phyloP scores from a whole-genome alignment of 2,888 invertebrate species.

The Drosophila merina region DNA sequence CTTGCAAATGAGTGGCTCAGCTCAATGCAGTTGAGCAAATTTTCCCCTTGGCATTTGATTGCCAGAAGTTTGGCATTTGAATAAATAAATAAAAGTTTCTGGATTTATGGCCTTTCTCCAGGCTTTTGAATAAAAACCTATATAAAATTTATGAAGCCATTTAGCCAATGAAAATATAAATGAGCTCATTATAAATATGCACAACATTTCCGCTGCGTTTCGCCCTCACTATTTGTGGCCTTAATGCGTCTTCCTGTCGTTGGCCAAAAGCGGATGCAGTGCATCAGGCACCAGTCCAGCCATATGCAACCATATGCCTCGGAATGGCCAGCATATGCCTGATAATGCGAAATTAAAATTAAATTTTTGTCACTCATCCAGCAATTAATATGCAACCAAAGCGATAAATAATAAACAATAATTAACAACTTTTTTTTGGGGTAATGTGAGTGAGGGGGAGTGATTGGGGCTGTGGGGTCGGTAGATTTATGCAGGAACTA shows the following conservation, averaged over 20 bases:
- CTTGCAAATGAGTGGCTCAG: constrained; percentile 78
- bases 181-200: constrained; percentile 9
- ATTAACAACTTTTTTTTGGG: constrained; percentile 63
- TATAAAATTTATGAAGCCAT: neutral
- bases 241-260: constrained; percentile 62
- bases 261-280: constrained; percentile 57
- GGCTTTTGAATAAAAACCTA: neutral
- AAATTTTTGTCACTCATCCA: constrained; percentile 33
- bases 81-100: constrained; percentile 1
- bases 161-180: neutral
- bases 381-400: constrained; percentile 74
- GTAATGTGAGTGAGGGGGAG: neutral
- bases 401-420: constrained; percentile 72
- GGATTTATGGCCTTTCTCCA: neutral
- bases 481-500: constrained; percentile 72
- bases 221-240: constrained; percentile 53
- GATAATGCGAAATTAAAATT: constrained; percentile 40
- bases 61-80: constrained; percentile 19
- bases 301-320: constrained; percentile 32
- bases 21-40: constrained; percentile 28
- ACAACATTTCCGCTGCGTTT: neutral
- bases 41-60: constrained; percentile 11
- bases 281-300: constrained; percentile 26
- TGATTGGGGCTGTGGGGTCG: neutral
- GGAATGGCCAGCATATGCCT: constrained; percentile 11